Percentiles rank a stretch among this genome's conserved stretches.
Conservation (phyloP, 2,113 vertebrate species). For the Sterrhoptilus dennistouni region DNA sequence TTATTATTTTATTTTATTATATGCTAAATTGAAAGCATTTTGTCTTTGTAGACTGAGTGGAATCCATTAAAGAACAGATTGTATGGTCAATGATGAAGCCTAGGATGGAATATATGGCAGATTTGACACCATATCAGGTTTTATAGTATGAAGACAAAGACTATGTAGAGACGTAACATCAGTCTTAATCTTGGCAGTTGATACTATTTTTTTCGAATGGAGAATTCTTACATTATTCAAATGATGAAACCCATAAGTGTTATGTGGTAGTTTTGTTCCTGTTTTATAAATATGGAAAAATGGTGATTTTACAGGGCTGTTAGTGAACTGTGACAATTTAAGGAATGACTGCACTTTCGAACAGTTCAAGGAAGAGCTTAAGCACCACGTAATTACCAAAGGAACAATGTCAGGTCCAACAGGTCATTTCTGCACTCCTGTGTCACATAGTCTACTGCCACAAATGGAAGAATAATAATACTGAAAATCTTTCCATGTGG, state of each 20-base stretch:
- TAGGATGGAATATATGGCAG: neutral
- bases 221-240: neutral
- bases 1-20: neutral
- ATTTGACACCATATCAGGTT: neutral
- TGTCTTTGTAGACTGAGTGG: neutral
- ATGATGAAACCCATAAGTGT: neutral
- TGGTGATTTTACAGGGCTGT: neutral
- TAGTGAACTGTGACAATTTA: neutral
- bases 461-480: neutral
- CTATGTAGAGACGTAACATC: neutral
- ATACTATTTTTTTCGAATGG: neutral
- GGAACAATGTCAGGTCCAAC: neutral
- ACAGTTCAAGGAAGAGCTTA: neutral
- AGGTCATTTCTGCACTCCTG: neutral
- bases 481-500: neutral
- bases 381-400: neutral
- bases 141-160: neutral
- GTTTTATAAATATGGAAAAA: neutral
- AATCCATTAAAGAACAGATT: neutral
- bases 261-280: neutral
- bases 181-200: neutral
- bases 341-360: neutral
- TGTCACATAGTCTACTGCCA: neutral
- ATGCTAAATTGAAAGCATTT: neutral
- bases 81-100: neutral